Conservation (phyloP, 2,797 vertebrate species). For the Pitangus sulphuratus region DNA sequence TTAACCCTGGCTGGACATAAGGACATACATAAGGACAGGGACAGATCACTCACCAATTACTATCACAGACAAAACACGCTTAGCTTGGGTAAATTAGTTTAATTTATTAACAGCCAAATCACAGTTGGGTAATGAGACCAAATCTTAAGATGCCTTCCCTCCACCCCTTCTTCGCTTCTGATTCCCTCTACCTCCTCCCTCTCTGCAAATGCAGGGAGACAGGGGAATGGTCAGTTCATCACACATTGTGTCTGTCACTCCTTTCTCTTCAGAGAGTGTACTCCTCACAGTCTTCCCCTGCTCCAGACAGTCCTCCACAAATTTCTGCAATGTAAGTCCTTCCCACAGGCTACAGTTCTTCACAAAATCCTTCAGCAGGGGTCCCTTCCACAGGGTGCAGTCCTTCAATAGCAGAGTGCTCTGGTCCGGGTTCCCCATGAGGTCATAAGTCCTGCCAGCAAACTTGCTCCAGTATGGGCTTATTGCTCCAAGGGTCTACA, state of each 20-base stretch:
- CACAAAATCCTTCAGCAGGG: neutral
- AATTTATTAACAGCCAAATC: neutral
- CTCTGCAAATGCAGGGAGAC: neutral
- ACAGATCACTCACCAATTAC: neutral
- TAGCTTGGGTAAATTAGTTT: neutral
- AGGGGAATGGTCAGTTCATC: neutral
- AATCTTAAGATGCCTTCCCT: neutral
- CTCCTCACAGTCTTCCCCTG: neutral
- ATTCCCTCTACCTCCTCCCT: neutral
- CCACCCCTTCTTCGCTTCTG: too few relatives aligned
- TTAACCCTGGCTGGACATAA: neutral
- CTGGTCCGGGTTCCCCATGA: neutral
- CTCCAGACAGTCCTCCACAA: neutral
- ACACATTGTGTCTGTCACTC: neutral
- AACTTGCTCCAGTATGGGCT: neutral
- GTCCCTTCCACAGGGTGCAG: neutral
- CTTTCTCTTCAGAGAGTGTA: neutral
- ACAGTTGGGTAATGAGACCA: neutral
- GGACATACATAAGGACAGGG: neutral
- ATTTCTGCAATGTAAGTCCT: neutral
- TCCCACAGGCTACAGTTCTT: neutral
- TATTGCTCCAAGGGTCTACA: too few relatives aligned
- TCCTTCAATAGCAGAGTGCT: neutral
- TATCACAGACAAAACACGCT: neutral
- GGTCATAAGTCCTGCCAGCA: neutral